These are phyloP conservation scores for Grantiella picta DNA, from an alignment of 2,113 vertebrate genomes.

Conservation along the genomic window DNA sequence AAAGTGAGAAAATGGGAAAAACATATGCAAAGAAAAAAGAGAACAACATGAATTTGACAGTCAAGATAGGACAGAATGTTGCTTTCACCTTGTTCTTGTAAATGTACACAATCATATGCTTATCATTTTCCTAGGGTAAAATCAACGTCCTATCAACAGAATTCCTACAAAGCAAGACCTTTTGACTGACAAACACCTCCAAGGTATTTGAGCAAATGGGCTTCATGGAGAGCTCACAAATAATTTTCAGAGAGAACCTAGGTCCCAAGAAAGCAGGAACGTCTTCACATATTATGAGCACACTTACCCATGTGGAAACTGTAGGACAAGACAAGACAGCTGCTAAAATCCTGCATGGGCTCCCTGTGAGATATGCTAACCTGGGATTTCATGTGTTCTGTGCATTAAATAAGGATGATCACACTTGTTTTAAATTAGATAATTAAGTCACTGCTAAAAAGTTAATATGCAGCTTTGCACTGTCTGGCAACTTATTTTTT, in stretches of 20 bases:
- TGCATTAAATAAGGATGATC: not conserved
- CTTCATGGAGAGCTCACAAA: not conserved
- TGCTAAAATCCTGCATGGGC: not conserved
- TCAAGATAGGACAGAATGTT: not conserved
- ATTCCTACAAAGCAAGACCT: not conserved
- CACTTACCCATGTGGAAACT: not conserved
- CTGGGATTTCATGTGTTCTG: not conserved
- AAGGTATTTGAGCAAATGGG: not conserved
- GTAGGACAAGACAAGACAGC: not conserved
- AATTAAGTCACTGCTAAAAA: not conserved
- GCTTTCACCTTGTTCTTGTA: not conserved
- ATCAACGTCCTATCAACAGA: not conserved
- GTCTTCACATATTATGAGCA: not conserved
- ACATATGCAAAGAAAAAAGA: not conserved
- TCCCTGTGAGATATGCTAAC: not conserved
- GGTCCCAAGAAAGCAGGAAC: not conserved
- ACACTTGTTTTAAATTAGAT: not conserved
- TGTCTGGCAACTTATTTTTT: not conserved
- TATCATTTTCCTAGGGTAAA: not conserved
- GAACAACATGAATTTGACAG: not conserved
- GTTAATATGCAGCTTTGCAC: not conserved
- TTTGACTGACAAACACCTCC: not conserved
- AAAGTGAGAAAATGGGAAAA: not conserved
- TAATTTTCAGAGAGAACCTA: not conserved
- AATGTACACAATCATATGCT: not conserved